phyloP scores from a whole-genome alignment of 1,140 invertebrate species.

The Drosophila funebris region DNA sequence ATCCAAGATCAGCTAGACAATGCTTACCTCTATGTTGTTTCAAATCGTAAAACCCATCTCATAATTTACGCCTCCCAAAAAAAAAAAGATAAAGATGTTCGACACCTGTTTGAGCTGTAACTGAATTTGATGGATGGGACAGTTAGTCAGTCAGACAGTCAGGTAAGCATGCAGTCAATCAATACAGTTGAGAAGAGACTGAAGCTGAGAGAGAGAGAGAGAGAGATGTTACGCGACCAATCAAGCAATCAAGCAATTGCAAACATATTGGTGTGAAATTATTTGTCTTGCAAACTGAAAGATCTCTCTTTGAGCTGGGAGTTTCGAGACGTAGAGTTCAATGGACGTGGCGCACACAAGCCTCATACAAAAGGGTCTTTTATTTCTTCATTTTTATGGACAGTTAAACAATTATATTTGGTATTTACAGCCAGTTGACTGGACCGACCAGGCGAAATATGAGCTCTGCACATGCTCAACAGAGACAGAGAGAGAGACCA shows the following conservation, averaged over 20 bases:
- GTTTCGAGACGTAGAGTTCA: slow-evolving; percentile 51
- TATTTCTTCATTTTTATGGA: slow-evolving; percentile 71
- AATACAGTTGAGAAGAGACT: background rate
- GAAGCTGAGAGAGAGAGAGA: background rate
- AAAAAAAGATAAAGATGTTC: slow-evolving; percentile 18
- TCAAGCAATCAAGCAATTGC: slow-evolving; percentile 18
- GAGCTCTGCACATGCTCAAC: slow-evolving; percentile 40
- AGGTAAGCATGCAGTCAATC: slow-evolving; percentile 23
- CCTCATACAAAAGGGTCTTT: slow-evolving; percentile 70
- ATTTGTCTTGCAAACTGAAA: slow-evolving; percentile 55
- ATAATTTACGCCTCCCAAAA: slow-evolving; percentile 47
- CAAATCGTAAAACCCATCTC: slow-evolving; percentile 18
- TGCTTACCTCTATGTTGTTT: background rate
- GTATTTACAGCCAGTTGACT: slow-evolving; percentile 66
- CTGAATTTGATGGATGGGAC: slow-evolving; percentile 19
- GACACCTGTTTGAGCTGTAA: slow-evolving; percentile 15
- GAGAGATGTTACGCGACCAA: slow-evolving; percentile 21
- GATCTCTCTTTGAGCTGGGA: slow-evolving; percentile 55
- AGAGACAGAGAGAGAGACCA: background rate
- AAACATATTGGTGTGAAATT: slow-evolving; percentile 72
- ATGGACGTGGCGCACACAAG: slow-evolving; percentile 40
- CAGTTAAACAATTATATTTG: slow-evolving; percentile 80
- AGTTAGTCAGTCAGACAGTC: slow-evolving; percentile 7
- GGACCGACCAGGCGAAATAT: slow-evolving; percentile 55
- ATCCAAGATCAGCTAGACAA: background rate